Base-by-base conservation (phyloP, 1,140 invertebrate species). In the Formica selysi region DNA sequence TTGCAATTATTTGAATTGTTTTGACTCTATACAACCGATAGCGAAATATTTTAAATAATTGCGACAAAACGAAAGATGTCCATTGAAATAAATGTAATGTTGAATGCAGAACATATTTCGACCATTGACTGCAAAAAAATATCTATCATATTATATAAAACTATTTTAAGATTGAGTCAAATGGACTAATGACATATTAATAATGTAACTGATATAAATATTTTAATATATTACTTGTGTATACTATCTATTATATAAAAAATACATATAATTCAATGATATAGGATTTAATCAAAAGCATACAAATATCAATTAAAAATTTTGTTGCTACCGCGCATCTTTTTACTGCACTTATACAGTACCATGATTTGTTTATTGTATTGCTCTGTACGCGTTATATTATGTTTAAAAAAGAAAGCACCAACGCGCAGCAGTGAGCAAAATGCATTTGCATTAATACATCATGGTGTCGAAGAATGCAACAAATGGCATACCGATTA, bases 401-500 rank as follows among this genome's bases (percentile, higher is more conserved):
- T 19, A n/a, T 22, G 32, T 79, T 79, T 67, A 41, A 57, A 70
- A 68, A 68, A 62, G n/a, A 54, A n/a, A 2, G 41, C 16, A 54
- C 4, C 16, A 16, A 26, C 19, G 26, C 48, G 41, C 19, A n/a
- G 38, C 2, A 16, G 29, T 8, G 76, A 41, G n/a, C 48, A 48
- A 41, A 65, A 70, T 54, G 13, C 32, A 70, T 80, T 80, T 68
- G 84, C 74, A 79, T 85, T 85, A 67, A 85, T 57, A 65, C 65
- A 61, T 68, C 41, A 29, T 6, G 59, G 70, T 19, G 59, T 48
- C 68, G 71, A 84, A 44, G 26, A n/a, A 51, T 80, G 85, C 76
- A 86, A 86, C 76, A 86, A 67, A 81, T 86, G 76, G 85, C 68
- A 51, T 51, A 80, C 76, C 59, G 71, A 85, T 76, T 74, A 85